Conservation (phyloP, 2,888 invertebrate genomes). For the Amaurobius ferox region DNA sequence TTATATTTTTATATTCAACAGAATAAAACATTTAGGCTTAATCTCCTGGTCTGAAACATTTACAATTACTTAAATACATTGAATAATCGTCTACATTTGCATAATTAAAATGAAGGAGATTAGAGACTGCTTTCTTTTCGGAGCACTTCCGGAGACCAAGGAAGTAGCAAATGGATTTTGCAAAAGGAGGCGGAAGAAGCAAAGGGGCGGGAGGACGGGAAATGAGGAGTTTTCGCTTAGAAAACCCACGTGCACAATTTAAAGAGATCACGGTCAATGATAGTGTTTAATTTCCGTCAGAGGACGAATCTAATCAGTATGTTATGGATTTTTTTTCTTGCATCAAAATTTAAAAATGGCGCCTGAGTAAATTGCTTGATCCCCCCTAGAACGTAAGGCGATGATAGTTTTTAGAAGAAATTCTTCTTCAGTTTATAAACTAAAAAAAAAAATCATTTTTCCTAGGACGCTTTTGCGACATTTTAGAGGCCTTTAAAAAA, state of each 20-base stretch:
- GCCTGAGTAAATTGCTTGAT: too few species aligned
- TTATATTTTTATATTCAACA: neutral
- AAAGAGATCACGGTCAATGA: constrained; percentile 49
- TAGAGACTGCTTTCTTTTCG: constrained; percentile 44
- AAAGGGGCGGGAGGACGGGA: neutral
- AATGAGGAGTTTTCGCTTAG: constrained; percentile 31
- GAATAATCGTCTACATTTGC: constrained; percentile 64
- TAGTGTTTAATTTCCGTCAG: constrained; percentile 63
- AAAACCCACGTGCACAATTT: constrained; percentile 40
- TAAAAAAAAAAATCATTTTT: too few species aligned
- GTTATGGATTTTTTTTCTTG: neutral
- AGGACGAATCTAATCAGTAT: constrained; percentile 2
- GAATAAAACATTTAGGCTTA: constrained; percentile 20
- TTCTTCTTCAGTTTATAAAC: too few species aligned
- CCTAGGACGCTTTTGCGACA: too few species aligned
- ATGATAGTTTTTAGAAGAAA: too few species aligned
- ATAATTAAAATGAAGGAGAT: constrained; percentile 68
- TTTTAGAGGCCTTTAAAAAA: too few species aligned
- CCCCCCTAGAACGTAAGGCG: too few species aligned
- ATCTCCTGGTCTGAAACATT: constrained; percentile 50
- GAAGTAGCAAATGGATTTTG: constrained; percentile 36
- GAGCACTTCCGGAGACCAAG: constrained; percentile 13
- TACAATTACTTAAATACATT: constrained; percentile 58
- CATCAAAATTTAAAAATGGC: too few species aligned
- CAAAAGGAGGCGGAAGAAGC: constrained; percentile 6